Conservation (phyloP, 1,140 invertebrate species). For the Venturia canescens region DNA sequence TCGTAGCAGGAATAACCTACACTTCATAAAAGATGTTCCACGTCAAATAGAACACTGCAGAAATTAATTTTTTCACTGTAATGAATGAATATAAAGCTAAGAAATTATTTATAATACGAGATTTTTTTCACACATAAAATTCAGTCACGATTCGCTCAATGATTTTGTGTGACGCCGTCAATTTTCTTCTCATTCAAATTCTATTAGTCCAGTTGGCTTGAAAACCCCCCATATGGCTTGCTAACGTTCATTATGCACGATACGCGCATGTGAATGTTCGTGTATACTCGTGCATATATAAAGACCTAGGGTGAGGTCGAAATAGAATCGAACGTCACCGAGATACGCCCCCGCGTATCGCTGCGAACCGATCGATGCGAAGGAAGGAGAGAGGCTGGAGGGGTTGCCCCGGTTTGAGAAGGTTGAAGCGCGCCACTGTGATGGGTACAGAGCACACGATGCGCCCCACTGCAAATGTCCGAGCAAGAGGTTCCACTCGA, state of each 20-base stretch:
- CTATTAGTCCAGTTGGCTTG: too few species aligned
- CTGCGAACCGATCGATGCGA: slow-evolving; percentile 30
- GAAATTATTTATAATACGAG: not conserved
- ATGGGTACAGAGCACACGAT: too few species aligned
- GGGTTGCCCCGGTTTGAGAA: slow-evolving; percentile 30
- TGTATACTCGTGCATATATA: not conserved
- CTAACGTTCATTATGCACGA: not conserved
- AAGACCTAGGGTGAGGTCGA: slow-evolving; percentile 1
- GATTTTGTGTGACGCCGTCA: too few species aligned
- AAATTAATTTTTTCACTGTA: not conserved
- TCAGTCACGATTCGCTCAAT: too few species aligned
- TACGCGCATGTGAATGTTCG: not conserved
- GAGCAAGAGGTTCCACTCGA: too few species aligned
- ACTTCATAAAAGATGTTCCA: not conserved
- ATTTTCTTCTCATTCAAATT: too few species aligned
- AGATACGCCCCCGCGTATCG: slow-evolving; percentile 17
- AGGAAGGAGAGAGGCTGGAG: slow-evolving; percentile 14
- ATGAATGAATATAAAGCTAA: not conserved
- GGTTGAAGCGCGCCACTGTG: too few species aligned
- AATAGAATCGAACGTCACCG: slow-evolving; percentile 44
- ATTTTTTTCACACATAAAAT: not conserved
- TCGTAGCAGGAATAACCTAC: not conserved
- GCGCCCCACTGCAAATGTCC: too few species aligned
- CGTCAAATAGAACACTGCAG: not conserved
- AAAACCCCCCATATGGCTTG: not conserved